Evolutionary conservation across 2,797 vertebrate species (phyloP).

Genomic region (Malacoraja senta): DNA sequence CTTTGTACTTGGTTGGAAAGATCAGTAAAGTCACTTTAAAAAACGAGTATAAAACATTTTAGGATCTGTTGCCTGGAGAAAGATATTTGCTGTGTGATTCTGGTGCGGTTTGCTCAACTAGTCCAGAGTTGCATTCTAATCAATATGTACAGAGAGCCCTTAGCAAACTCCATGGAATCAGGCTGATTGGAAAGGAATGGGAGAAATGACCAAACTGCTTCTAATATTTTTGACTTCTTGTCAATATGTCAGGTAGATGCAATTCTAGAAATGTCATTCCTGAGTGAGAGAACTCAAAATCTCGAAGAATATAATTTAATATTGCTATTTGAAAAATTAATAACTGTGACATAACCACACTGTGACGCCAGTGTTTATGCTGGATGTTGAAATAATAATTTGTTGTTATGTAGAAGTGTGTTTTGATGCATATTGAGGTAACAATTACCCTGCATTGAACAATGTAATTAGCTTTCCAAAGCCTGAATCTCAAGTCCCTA

Average conservation of each 20-base stretch:
- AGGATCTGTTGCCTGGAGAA: neutral
- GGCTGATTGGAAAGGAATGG: neutral
- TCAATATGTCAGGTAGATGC: neutral
- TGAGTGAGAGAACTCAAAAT: neutral
- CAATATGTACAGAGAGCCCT: neutral
- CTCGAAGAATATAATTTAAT: neutral
- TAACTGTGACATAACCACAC: neutral
- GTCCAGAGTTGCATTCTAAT: neutral
- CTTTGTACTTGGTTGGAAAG: neutral
- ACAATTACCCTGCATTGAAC: neutral
- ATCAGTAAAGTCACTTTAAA: neutral
- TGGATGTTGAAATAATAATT: neutral
- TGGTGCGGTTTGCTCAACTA: neutral
- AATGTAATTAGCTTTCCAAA: neutral
- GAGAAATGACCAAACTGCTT: neutral
- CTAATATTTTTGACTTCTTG: neutral
- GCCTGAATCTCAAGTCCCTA: neutral
- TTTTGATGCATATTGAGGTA: neutral
- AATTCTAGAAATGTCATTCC: neutral
- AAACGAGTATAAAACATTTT: neutral
- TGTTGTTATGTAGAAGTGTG: neutral
- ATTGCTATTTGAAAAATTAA: neutral
- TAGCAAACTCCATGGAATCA: neutral
- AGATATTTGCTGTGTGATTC: neutral
- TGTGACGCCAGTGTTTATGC: neutral